These are phyloP conservation scores for Polydrusus pterygomalis DNA, from an alignment of 2,888 invertebrate species.

Conservation along the genomic window DNA sequence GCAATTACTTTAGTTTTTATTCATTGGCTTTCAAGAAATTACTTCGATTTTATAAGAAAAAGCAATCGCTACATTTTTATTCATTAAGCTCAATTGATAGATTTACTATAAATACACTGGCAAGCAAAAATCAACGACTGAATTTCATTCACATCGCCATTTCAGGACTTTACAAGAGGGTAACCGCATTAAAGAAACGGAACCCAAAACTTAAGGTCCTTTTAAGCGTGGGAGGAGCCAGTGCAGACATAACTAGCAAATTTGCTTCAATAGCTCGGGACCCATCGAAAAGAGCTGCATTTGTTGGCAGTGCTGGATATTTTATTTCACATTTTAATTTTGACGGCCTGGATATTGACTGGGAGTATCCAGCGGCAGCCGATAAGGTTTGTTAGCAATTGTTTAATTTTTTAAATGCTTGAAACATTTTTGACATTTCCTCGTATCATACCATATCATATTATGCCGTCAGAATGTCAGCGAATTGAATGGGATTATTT, in stretches of 20 bases:
- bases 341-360: constrained; percentile 82
- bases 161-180: constrained; percentile 27
- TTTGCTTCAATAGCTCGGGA: constrained; percentile 50
- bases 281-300: constrained; percentile 70
- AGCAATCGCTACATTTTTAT: no score
- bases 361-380: constrained; percentile 79
- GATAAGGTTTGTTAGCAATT: constrained; percentile 68
- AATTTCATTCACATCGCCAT: neutral
- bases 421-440: neutral
- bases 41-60: no score
- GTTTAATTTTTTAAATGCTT: no score
- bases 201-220: constrained; percentile 46
- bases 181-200: constrained; percentile 28
- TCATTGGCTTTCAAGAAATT: no score
- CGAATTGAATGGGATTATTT: no score
- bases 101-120: no score
- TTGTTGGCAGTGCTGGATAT: constrained; percentile 75
- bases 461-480: no score
- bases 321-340: constrained; percentile 76
- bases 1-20: no score
- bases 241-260: neutral
- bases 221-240: constrained; percentile 33
- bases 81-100: no score
- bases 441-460: no score
- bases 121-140: no score